These are phyloP conservation scores for Alauda arvensis DNA, from an alignment of 2,797 vertebrate genomes.

Conservation along the genomic window DNA sequence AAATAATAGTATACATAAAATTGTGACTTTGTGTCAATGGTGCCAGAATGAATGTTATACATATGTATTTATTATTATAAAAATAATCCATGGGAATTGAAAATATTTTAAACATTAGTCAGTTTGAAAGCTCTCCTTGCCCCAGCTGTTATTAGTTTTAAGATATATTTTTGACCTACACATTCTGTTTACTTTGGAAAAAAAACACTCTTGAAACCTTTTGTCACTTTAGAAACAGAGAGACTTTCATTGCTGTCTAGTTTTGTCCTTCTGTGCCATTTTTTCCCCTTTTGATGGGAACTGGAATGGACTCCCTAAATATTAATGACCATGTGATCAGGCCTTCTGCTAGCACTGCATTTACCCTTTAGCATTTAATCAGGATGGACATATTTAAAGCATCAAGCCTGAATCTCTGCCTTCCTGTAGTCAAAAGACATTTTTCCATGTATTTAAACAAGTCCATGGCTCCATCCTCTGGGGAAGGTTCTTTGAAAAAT, in stretches of 20 bases:
- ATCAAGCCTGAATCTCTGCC: neutral
- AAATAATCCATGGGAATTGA: neutral
- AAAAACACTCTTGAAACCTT: neutral
- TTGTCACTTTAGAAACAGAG: neutral
- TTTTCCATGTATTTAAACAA: neutral
- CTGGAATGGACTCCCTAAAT: conserved; percentile 8
- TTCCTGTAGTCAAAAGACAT: neutral
- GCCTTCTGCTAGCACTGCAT: neutral
- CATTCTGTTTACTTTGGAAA: accelerated
- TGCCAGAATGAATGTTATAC: neutral
- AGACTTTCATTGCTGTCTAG: neutral
- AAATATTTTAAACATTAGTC: neutral
- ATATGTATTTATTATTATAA: neutral
- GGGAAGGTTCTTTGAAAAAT: neutral
- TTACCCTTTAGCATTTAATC: neutral
- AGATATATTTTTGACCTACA: neutral
- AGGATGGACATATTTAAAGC: conserved; percentile 4
- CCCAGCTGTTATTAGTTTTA: neutral
- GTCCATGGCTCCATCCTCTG: neutral
- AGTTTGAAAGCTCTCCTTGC: neutral
- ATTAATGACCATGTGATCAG: neutral
- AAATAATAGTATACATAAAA: neutral
- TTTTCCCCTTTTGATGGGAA: neutral
- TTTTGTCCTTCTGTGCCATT: neutral
- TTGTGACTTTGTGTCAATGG: neutral